Evolutionary conservation across 2,797 vertebrate species (phyloP).

Genomic region (Champsocephalus esox): DNA sequence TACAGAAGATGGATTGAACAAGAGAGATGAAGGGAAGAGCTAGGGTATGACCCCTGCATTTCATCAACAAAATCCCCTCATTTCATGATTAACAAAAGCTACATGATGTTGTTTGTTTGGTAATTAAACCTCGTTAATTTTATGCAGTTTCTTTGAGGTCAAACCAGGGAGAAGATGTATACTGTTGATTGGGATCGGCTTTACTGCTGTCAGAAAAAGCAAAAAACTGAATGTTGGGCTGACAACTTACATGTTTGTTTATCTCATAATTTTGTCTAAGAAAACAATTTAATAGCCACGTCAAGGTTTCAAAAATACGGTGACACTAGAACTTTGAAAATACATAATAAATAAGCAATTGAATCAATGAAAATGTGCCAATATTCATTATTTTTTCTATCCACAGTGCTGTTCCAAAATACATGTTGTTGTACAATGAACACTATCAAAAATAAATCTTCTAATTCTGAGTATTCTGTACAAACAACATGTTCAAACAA

Average conservation of each 20-base stretch:
- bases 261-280: conserved; percentile 21
- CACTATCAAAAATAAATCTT: background rate
- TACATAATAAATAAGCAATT: background rate
- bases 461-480: background rate
- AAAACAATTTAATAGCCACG: background rate
- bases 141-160: conserved; percentile 79
- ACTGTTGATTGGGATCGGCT: conserved; percentile 21
- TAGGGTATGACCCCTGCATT: conserved; percentile 57
- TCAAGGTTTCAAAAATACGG: background rate
- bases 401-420: background rate
- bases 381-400: background rate
- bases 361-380: background rate
- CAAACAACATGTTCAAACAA: background rate
- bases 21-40: conserved; percentile 32
- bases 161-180: conserved; percentile 41
- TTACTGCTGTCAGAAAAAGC: conserved; percentile 47
- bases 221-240: background rate
- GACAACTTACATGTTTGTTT: background rate
- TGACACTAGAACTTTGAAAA: background rate
- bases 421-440: background rate
- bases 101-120: conserved; percentile 69
- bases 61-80: conserved; percentile 77
- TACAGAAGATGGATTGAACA: conserved; percentile 82
- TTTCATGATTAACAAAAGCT: conserved; percentile 77
- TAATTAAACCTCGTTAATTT: conserved; percentile 80